A percentile compares a stretch with the other conserved stretches of the same genome.
These are phyloP conservation scores for Sesamia nonagrioides DNA, from an alignment of 1,140 invertebrate species.

Conservation along the genomic window DNA sequence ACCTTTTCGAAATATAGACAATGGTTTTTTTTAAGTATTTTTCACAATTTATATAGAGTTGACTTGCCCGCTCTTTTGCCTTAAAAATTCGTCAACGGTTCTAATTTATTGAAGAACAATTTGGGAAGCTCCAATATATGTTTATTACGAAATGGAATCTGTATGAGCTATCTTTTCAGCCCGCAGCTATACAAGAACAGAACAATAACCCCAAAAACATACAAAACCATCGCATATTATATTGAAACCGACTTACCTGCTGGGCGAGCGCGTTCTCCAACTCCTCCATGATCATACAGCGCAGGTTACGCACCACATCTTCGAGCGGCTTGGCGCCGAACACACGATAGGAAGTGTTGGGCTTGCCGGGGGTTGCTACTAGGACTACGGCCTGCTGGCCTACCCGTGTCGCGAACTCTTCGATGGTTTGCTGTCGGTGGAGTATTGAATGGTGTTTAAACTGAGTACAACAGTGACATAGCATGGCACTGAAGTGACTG, in stretches of 20 bases:
- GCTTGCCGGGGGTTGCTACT: conserved; percentile 98
- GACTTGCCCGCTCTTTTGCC: no score
- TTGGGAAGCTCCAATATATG: no score
- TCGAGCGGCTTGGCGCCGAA: conserved; percentile 99
- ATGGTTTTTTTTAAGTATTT: no score
- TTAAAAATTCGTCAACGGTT: no score
- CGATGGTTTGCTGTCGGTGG: conserved; percentile 94
- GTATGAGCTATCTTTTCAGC: no score
- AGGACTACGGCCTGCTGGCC: conserved; percentile 99
- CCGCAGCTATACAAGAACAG: background rate
- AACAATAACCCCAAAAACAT: no score
- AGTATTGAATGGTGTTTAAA: background rate
- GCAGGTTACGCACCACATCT: conserved; percentile 97
- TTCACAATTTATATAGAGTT: no score
- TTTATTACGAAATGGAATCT: no score
- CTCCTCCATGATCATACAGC: conserved; percentile 97
- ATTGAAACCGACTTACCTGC: conserved; percentile 81
- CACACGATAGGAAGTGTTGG: conserved; percentile 97
- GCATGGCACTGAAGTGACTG: no score
- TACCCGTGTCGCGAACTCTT: conserved; percentile 98
- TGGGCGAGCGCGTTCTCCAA: conserved; percentile 97
- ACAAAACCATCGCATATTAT: background rate
- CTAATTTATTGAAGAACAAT: no score
- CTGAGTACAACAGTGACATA: no score
- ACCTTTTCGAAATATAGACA: no score